Base-by-base conservation (phyloP, 2,888 invertebrate genomes). In the Ophion slaviceki region DNA sequence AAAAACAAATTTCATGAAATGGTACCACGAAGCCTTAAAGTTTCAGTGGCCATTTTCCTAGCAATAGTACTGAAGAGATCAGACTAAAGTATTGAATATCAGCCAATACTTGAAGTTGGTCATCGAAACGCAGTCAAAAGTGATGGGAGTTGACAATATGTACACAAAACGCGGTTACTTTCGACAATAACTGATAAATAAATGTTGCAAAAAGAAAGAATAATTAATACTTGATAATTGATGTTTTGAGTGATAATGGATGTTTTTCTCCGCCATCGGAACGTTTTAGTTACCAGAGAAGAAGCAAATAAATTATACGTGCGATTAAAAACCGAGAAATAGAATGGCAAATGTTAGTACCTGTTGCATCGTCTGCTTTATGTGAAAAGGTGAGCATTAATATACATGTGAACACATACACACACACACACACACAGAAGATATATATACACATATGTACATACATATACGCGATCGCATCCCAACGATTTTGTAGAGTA, bases 401-500 rank as follows among this genome's bases (percentile, higher is more conserved):
- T 77, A 62, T 75, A 47, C 47, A 75, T 20, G 40, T 57, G 24
- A 20, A 70, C 10, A 61, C 28, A 62, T n/a, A 79, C 78, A 79
- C 80, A 76, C 66, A 53, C 77, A 14, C 71, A 28, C 67, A 61
- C 81, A 68, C 59, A 59, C 36, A 64, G 20, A 24, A 14, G 24
- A 64, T 64, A 40, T 47, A 75, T 36, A 57, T 82, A 79, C 24
- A 61, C 8, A 67, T 32, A 67, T 53, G 66, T 53, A 59, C 24
- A 62, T 64, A 28, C 24, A 62, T 82, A 76, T 83, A 84, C 77
- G 80, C 84, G 87, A 90, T 91, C 89, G 89, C 86, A 88, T 89
- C 89, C 90, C 90, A 89, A 89, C 90, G 89, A 88, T 88, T 89
- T 89, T 91, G 87, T 89, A 90, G 90, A 89, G 89, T 91, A 91